Evolutionary conservation across 2,113 vertebrate genomes (phyloP), one percentile per base, ranked within the genome.

Genomic region (Malurus melanocephalus): DNA sequence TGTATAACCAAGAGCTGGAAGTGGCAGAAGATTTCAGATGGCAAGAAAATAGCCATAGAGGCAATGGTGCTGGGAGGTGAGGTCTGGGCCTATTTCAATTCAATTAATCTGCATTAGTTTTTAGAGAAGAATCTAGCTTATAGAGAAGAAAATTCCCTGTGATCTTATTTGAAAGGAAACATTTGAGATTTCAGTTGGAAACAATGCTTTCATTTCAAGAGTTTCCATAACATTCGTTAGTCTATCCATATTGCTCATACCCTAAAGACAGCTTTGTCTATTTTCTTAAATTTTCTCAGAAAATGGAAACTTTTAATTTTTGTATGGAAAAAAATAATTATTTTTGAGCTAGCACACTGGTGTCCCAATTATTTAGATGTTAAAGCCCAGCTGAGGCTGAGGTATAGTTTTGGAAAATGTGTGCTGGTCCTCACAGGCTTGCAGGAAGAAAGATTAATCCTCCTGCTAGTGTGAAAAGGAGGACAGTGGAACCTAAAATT

Each of bases 251-350:
- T 56, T 35, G 14, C 26, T 56, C 23, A 9, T 64, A 64, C 56
- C 65, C 66, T 90, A 72, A 91, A 92, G 80, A 86, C 56, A 64
- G 21, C 23, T 88, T 80, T 78, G 53, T 64, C 64, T 76, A 16
- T 53, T 90, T 88, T 43, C 35, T 80, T 84, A 43, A 49, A 61
- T 87, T 93, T 81, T 79, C 66, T 81, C 8, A 53, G 46, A 76
- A 92, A 89, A 93, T 20, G 12, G 78, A 92, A 93, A 84, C 19
- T 84, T 94, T 38, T 51, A 59, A 76, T 79, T 92, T 93, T 89
- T 92, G 4, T 3, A 2, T 26, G 85, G 80, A 28, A 78, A 20
- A 68, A 87, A 92, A 87, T 60, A 74, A 92, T 90, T 74, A 68
- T 65, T 92, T 94, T 92, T 85, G 28, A 94, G 33, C 51, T 53